A percentile compares a stretch with the other conserved stretches of the same genome.
phyloP scores from a whole-genome alignment of 2,888 invertebrate genomes.

The Perdita meconis region DNA sequence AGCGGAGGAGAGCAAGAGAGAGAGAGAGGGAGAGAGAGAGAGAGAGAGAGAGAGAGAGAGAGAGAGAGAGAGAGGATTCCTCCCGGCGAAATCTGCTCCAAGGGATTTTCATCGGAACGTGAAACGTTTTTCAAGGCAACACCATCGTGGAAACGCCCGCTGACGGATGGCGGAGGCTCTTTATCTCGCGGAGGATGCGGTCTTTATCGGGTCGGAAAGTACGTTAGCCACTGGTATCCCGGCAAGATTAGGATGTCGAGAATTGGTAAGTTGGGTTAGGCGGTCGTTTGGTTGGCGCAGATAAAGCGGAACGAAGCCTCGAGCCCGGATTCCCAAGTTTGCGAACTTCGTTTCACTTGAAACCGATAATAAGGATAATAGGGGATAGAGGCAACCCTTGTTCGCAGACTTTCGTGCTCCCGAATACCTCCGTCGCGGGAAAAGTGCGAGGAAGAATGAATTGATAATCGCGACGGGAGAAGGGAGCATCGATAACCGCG shows the following conservation, averaged over 20 bases:
- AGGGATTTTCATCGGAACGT: conserved; percentile 62
- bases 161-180: conserved; percentile 70
- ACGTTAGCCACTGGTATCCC: conserved; percentile 71
- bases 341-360: conserved; percentile 67
- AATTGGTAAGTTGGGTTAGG: conserved; percentile 70
- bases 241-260: conserved; percentile 75
- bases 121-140: conserved; percentile 58
- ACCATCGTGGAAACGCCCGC: conserved; percentile 38
- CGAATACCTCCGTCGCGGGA: conserved; percentile 14
- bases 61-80: background rate
- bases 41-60: background rate
- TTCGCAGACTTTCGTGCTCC: conserved; percentile 1
- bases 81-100: conserved; percentile 57
- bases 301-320: conserved; percentile 73
- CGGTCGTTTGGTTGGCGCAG: conserved; percentile 67
- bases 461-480: background rate
- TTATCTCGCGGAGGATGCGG: conserved; percentile 75
- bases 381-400: background rate
- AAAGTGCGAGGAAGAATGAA: background rate
- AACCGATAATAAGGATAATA: conserved; percentile 69
- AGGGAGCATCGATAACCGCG: conserved; percentile 15
- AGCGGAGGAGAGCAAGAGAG: background rate
- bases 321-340: conserved; percentile 63
- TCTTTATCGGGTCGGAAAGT: conserved; percentile 76
- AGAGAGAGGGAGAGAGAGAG: background rate